phyloP scores from a whole-genome alignment of 2,888 invertebrate genomes.

The Sinelater perroti region DNA sequence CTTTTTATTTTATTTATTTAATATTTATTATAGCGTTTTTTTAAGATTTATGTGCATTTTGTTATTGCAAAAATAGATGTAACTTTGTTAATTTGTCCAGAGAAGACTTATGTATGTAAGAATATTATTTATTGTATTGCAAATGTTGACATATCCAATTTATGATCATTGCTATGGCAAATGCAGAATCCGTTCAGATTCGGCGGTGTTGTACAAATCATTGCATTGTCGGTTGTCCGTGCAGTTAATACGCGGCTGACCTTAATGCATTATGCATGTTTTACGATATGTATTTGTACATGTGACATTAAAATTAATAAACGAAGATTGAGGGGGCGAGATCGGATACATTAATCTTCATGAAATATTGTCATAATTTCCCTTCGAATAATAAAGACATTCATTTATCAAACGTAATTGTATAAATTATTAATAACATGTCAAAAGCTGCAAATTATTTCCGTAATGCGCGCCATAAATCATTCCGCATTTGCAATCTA shows the following conservation, averaged over 20 bases:
- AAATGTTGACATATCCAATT: too few species aligned
- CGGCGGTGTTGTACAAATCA: slow-evolving; percentile 6
- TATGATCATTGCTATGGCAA: too few species aligned
- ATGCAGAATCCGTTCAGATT: too few species aligned
- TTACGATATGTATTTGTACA: slow-evolving; percentile 27
- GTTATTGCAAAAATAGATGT: too few species aligned
- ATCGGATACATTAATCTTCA: slow-evolving; percentile 54
- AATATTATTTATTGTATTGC: too few species aligned
- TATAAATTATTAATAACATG: slow-evolving; percentile 58
- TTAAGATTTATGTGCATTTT: too few species aligned
- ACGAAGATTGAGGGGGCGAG: slow-evolving; percentile 43
- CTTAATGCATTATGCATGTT: slow-evolving; percentile 24
- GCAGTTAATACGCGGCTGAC: slow-evolving; percentile 21
- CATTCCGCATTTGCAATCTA: slow-evolving; percentile 46
- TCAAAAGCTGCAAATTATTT: slow-evolving; percentile 57
- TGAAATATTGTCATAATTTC: slow-evolving; percentile 57
- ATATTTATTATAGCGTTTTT: too few species aligned
- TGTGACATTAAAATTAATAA: slow-evolving; percentile 38
- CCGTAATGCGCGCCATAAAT: slow-evolving; percentile 53
- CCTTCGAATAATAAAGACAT: slow-evolving; percentile 57
- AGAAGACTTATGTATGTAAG: too few species aligned
- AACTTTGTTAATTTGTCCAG: too few species aligned
- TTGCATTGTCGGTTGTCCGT: background rate
- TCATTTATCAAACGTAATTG: slow-evolving; percentile 57
- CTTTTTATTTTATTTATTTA: too few species aligned